These are phyloP conservation scores for Oikopleura dioica DNA, from an alignment of 23 tunicate genomes.

Conservation along the genomic window DNA sequence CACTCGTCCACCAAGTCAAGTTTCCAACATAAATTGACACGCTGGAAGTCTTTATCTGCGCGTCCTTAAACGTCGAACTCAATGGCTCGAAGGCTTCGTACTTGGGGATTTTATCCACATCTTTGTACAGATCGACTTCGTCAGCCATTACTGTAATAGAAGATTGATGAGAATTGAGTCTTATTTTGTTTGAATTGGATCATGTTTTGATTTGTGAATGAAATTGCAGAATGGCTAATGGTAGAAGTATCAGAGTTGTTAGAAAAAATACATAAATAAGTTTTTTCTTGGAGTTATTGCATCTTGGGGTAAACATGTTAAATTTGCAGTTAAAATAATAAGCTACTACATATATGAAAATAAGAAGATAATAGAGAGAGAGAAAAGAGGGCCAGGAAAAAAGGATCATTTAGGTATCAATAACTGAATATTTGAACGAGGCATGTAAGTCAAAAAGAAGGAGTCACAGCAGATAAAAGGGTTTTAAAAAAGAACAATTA, in stretches of 20 bases:
- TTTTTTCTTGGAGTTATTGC: background rate
- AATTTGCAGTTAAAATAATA: background rate
- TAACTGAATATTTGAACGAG: too few relatives aligned
- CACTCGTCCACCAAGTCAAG: conserved; percentile 32
- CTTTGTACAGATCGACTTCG: background rate
- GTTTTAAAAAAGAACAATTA: too few relatives aligned
- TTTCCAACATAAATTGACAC: conserved; percentile 87
- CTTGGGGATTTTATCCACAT: background rate
- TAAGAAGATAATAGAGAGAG: background rate
- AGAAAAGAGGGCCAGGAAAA: too few relatives aligned
- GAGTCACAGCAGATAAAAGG: too few relatives aligned
- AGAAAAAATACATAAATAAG: too few relatives aligned
- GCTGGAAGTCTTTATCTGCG: conserved; percentile 10
- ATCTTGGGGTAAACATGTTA: background rate
- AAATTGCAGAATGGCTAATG: too few relatives aligned
- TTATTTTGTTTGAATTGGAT: too few relatives aligned
- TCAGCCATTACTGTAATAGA: background rate
- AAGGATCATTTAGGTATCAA: too few relatives aligned
- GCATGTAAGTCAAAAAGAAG: too few relatives aligned
- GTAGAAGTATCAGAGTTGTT: too few relatives aligned
- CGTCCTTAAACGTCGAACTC: background rate
- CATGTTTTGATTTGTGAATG: too few relatives aligned
- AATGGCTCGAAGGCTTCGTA: background rate
- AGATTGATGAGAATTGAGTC: too few relatives aligned
- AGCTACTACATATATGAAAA: background rate